These are phyloP conservation scores for Champsocephalus gunnari DNA, from an alignment of 2,797 vertebrate species.

Conservation along the genomic window DNA sequence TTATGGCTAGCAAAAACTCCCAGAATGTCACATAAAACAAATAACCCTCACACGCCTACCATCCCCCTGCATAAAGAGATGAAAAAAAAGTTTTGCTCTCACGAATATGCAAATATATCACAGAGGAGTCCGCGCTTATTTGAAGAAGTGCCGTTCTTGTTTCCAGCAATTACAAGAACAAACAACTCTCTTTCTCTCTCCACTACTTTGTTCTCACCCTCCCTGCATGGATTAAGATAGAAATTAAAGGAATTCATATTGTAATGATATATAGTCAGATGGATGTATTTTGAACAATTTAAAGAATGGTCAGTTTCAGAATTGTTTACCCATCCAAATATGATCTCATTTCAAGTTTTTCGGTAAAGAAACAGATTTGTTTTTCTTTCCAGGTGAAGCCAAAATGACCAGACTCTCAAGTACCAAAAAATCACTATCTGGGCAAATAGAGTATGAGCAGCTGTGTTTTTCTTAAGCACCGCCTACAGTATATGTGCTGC, in stretches of 20 bases:
- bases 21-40: conserved; percentile 78
- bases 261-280: conserved; percentile 57
- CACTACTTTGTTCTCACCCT: conserved; percentile 31
- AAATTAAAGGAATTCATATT: conserved; percentile 67
- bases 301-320: not conserved
- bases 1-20: conserved; percentile 55
- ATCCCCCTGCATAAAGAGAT: conserved; percentile 40
- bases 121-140: conserved; percentile 77
- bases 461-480: no score
- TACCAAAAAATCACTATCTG: no score
- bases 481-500: no score
- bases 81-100: conserved; percentile 57
- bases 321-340: no score
- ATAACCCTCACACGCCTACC: conserved; percentile 62
- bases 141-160: conserved; percentile 84
- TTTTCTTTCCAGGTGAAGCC: no score
- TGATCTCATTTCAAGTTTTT: no score
- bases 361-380: no score
- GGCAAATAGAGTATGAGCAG: no score
- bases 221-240: conserved; percentile 61
- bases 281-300: conserved; percentile 43
- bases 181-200: conserved; percentile 71
- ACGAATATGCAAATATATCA: conserved; percentile 85
- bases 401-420: no score
- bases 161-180: conserved; percentile 85